A percentile compares a stretch with the other conserved stretches of the same genome.
These are phyloP conservation scores for Atta colombica DNA, from an alignment of 1,140 invertebrate genomes.

Conservation along the genomic window DNA sequence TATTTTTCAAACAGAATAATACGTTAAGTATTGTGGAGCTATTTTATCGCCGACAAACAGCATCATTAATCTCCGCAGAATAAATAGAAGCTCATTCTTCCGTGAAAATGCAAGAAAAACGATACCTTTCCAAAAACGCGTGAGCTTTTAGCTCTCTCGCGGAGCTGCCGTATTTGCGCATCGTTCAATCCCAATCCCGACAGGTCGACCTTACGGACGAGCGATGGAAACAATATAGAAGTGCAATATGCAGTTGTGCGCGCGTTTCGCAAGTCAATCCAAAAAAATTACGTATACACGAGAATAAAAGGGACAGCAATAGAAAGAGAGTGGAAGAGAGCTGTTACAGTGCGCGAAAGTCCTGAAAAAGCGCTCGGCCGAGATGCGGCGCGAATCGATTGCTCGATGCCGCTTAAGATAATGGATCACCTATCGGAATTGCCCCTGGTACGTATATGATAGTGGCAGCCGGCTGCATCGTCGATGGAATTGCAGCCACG, in stretches of 20 bases:
- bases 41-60: slow-evolving; percentile 59
- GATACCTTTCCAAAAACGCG: slow-evolving; percentile 51
- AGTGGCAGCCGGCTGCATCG: slow-evolving; percentile 41
- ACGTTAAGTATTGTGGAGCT: slow-evolving; percentile 27
- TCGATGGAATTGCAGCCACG: too few relatives aligned
- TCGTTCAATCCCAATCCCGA: slow-evolving; percentile 50
- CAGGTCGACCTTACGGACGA: slow-evolving; percentile 20
- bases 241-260: slow-evolving; percentile 61
- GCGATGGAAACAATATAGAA: slow-evolving; percentile 34
- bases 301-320: slow-evolving; percentile 26
- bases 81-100: slow-evolving; percentile 51
- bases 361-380: slow-evolving; percentile 47
- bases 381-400: slow-evolving; percentile 70
- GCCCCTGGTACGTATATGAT: slow-evolving; percentile 68
- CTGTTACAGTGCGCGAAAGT: slow-evolving; percentile 24
- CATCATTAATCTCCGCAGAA: slow-evolving; percentile 50
- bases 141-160: slow-evolving; percentile 29
- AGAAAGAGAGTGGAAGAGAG: not conserved
- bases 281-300: slow-evolving; percentile 28
- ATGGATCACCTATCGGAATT: slow-evolving; percentile 77
- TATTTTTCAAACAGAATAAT: slow-evolving; percentile 55
- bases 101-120: slow-evolving; percentile 45
- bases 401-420: slow-evolving; percentile 73
- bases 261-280: slow-evolving; percentile 34
- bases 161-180: slow-evolving; percentile 17